phyloP scores from a whole-genome alignment of 2,888 invertebrate species.

The Nudaria mundana region DNA sequence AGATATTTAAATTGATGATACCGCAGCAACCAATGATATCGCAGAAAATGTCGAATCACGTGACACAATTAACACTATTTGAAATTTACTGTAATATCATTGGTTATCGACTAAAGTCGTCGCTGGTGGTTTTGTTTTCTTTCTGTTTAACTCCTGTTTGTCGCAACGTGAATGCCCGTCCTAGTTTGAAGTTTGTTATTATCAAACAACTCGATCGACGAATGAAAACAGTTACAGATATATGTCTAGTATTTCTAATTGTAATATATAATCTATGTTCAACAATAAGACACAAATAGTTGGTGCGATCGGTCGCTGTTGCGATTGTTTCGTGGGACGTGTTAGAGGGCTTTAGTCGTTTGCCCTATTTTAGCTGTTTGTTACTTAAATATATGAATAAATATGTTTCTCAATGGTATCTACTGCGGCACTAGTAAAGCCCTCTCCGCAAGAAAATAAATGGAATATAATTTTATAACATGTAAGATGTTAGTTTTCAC shows the following conservation, averaged over 20 bases:
- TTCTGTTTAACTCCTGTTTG: too few species aligned
- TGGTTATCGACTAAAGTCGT: too few species aligned
- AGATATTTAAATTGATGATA: too few species aligned
- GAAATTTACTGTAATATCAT: too few species aligned
- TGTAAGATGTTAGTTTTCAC: slow-evolving; percentile 75
- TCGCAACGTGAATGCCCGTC: slow-evolving; percentile 16
- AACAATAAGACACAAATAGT: slow-evolving; percentile 12
- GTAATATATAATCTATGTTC: slow-evolving; percentile 22
- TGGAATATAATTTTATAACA: slow-evolving; percentile 53
- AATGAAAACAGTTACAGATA: slow-evolving; percentile 20
- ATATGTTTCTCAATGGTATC: neutral
- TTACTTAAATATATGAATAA: neutral
- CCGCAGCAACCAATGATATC: too few species aligned
- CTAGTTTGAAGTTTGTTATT: slow-evolving; percentile 12
- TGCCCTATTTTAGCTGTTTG: neutral
- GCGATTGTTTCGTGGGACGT: slow-evolving; percentile 13
- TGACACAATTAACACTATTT: too few species aligned
- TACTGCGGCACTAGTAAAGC: slow-evolving; percentile 44
- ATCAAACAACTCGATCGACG: slow-evolving; percentile 16
- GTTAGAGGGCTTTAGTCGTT: slow-evolving; percentile 12
- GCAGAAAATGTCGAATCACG: too few species aligned
- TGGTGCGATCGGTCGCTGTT: slow-evolving; percentile 10
- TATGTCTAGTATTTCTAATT: slow-evolving; percentile 33
- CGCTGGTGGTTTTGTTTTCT: too few species aligned
- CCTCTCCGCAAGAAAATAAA: slow-evolving; percentile 46